Base-by-base conservation (phyloP, 2,888 invertebrate species). In the Lysandra coridon region DNA sequence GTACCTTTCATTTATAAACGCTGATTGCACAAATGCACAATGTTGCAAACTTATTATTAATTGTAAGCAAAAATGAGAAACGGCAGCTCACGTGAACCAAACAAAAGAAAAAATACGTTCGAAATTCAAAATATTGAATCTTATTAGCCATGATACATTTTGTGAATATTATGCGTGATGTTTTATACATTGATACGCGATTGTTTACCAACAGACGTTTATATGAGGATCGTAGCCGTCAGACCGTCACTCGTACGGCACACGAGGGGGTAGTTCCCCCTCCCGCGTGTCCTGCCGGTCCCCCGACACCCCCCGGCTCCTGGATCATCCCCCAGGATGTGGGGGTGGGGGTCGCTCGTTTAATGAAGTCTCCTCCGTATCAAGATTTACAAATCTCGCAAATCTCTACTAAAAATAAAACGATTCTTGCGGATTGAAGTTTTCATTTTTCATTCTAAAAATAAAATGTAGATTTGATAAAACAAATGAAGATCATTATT, bases 181-280 rank as follows among this genome's bases (percentile, higher is more conserved):
- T 53, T 73, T 73, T 78, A 53, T 73, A 73, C 73, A 73, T 23
- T 79, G 57, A 81, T 83, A 86, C 87, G 88, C 89, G 90, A 88
- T 92, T 94, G 94, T 94, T 94, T 94, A 94, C 94, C 87, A 94
- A 94, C 94, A 94, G 87, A 88, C 88, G 37, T 88, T 85, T 90
- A 90, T 88, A 90, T 88, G 89, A 82, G 86, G 86, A 86, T 84
- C 85, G 88, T 89, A 88, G 87, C 83, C 89, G 89, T 88, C 87
- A 87, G 85, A 87, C 90, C 92, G 90, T 90, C 92, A 90, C 90
- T 89, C 91, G 90, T 89, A 89, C 89, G 87, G 87, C 87, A 89
- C 90, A 91, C 90, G 93, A 92, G 93, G 92, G 92, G 93, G 94
- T 94, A 93, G 92, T 89, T 90, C 82, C 86, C 88, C 85, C 86